phyloP scores from a whole-genome alignment of 1,140 invertebrate genomes.

The Cotesia glomerata region DNA sequence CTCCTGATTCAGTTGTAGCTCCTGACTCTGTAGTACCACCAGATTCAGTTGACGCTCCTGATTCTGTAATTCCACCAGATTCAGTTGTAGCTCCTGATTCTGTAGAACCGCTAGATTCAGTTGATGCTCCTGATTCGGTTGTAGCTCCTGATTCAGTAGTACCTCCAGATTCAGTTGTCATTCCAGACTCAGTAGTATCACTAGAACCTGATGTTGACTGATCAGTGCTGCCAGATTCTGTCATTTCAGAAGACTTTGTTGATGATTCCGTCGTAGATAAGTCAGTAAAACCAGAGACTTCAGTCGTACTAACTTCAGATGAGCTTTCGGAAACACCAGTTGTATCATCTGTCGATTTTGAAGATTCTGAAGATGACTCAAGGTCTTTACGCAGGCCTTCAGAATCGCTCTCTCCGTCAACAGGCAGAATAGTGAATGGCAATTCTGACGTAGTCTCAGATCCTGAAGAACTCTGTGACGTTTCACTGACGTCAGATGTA shows the following conservation, averaged over 20 bases:
- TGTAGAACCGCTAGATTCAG: constrained; percentile 25
- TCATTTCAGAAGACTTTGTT: constrained; percentile 30
- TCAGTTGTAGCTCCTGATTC: constrained; percentile 30
- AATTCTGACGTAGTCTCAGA: constrained; percentile 37
- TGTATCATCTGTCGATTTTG: constrained; percentile 27
- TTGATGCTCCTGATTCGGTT: constrained; percentile 21
- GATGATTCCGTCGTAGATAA: constrained; percentile 30
- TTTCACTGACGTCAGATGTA: not conserved
- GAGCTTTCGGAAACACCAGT: not conserved
- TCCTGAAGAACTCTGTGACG: constrained; percentile 24
- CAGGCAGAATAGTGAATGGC: not conserved
- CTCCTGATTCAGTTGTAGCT: constrained; percentile 28
- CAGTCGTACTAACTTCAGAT: constrained; percentile 35
- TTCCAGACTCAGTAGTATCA: constrained; percentile 24
- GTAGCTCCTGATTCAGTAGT: constrained; percentile 24
- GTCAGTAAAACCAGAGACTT: constrained; percentile 8
- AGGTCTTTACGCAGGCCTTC: not conserved
- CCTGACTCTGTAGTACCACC: constrained; percentile 18
- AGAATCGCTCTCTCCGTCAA: not conserved
- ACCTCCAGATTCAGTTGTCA: constrained; percentile 21
- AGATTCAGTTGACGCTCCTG: constrained; percentile 25
- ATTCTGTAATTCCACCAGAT: constrained; percentile 26
- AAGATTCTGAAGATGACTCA: not conserved
- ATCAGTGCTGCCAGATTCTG: constrained; percentile 9
- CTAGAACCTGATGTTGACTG: constrained; percentile 15